Evolutionary conservation across 2,113 vertebrate genomes (phyloP).

Genomic region (Macaca nemestrina): DNA sequence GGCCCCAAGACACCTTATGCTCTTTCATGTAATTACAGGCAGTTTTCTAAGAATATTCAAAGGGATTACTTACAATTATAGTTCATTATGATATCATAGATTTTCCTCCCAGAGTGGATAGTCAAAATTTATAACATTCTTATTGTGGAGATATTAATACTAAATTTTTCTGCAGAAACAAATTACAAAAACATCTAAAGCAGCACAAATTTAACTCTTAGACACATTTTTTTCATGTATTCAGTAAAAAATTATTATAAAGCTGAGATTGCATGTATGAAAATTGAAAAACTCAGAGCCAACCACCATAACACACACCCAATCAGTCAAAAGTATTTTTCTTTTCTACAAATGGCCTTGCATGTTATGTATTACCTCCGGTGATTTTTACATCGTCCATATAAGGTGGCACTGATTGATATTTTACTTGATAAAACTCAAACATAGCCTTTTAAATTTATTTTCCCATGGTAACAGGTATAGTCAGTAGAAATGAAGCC

Average conservation of each 20-base stretch:
- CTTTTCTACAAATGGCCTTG: background rate
- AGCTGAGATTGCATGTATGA: background rate
- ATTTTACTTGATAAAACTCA: slow-evolving; percentile 31
- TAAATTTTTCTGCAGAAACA: background rate
- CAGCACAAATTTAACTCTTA: background rate
- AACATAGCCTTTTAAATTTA: background rate
- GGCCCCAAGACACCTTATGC: slow-evolving; percentile 47
- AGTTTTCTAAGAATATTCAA: slow-evolving; percentile 64
- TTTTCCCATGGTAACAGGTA: background rate
- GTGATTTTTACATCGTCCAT: background rate
- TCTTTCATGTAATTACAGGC: slow-evolving; percentile 67
- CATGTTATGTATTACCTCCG: background rate
- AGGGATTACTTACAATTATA: slow-evolving; percentile 67
- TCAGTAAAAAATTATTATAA: slow-evolving; percentile 2
- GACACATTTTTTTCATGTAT: background rate
- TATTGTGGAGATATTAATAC: slow-evolving; percentile 5
- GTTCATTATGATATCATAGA: slow-evolving; percentile 35
- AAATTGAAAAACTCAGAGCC: background rate
- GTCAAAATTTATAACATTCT: slow-evolving; percentile 46
- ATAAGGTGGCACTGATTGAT: background rate
- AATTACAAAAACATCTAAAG: slow-evolving; percentile 12
- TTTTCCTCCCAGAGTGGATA: background rate
- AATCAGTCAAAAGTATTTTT: slow-evolving; percentile 13
- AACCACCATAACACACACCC: background rate
- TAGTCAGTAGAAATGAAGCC: background rate